These are phyloP conservation scores for Haemorhous mexicanus DNA, from an alignment of 2,113 vertebrate species.

Conservation along the genomic window DNA sequence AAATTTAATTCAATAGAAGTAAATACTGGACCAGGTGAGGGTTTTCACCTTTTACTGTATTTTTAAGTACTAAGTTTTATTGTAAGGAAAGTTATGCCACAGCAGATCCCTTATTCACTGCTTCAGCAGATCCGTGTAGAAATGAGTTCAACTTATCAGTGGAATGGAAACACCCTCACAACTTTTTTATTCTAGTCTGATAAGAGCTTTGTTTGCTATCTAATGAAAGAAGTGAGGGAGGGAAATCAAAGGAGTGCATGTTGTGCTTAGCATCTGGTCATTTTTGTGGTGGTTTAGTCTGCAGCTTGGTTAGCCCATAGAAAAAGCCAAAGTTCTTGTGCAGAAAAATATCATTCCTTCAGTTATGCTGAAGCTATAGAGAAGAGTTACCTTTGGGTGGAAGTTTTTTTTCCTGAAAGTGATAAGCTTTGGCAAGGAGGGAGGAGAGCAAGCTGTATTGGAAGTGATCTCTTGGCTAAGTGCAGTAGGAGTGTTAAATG, in stretches of 20 bases:
- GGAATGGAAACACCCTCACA: background rate
- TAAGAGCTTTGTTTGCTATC: background rate
- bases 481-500: background rate
- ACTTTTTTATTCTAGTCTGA: background rate
- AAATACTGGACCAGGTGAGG: background rate
- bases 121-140: background rate
- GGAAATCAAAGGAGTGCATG: background rate
- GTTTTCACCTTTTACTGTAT: background rate
- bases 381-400: background rate
- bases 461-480: background rate
- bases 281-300: background rate
- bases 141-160: rapidly evolving
- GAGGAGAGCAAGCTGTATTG: background rate
- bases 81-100: background rate
- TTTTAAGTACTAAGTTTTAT: background rate
- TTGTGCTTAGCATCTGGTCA: background rate
- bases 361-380: background rate
- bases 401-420: background rate
- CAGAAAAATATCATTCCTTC: background rate
- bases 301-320: background rate
- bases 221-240: background rate
- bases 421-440: background rate
- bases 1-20: background rate
- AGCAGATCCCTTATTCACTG: background rate
- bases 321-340: background rate